These are phyloP conservation scores for Reinhardtius hippoglossoides DNA, from an alignment of 2,113 vertebrate genomes.

Conservation along the genomic window DNA sequence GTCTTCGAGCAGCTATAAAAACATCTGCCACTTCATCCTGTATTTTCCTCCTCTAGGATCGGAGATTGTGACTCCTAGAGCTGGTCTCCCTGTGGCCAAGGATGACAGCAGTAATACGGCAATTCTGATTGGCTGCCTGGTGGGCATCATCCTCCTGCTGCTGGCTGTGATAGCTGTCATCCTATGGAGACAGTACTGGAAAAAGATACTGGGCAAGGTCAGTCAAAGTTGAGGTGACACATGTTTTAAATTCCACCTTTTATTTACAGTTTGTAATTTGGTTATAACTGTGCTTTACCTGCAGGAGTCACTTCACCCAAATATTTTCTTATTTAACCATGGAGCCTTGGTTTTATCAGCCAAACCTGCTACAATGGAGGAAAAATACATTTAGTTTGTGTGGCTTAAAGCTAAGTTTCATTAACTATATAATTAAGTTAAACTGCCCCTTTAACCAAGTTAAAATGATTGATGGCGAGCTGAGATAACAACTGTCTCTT, in stretches of 20 bases:
- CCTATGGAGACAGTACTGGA: conserved; percentile 95
- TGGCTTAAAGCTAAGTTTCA: not conserved
- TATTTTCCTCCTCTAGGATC: conserved; percentile 40
- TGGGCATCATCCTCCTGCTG: conserved; percentile 93
- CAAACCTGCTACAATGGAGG: not conserved
- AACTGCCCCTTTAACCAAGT: conserved; percentile 14
- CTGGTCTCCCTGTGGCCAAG: conserved; percentile 87
- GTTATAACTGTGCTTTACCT: not conserved
- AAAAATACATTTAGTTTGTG: not conserved
- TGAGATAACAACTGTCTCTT: conserved; percentile 34
- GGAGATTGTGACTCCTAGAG: conserved; percentile 76
- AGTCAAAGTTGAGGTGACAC: conserved; percentile 4
- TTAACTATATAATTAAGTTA: not conserved
- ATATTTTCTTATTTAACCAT: too few species aligned
- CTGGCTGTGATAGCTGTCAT: conserved; percentile 91
- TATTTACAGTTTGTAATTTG: not conserved
- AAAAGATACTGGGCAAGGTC: conserved; percentile 92
- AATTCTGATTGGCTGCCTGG: conserved; percentile 92
- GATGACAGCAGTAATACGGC: conserved; percentile 89
- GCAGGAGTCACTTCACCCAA: not conserved
- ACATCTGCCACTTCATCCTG: conserved; percentile 8
- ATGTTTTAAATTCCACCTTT: not conserved
- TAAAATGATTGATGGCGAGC: conserved; percentile 26
- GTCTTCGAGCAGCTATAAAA: not conserved
- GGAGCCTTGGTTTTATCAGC: too few species aligned